Percentiles rank a stretch among this genome's conserved stretches.
Conservation (phyloP, 92 coral and sea anemone genomes). For the Siderastrea siderea region DNA sequence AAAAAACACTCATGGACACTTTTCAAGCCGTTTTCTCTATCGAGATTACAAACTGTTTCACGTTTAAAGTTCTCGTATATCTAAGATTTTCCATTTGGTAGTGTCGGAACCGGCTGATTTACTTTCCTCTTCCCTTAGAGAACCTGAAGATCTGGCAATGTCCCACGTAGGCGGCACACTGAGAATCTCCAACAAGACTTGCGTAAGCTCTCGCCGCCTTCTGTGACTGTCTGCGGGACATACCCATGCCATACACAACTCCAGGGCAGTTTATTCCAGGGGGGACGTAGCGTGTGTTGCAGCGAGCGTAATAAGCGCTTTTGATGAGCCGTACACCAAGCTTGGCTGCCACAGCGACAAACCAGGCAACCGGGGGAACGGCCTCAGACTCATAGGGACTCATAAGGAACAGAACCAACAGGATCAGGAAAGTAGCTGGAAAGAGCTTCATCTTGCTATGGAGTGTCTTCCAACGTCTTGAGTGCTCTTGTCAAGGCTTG, state of each 20-base stretch:
- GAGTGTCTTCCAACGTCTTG: too few relatives aligned
- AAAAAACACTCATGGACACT: too few relatives aligned
- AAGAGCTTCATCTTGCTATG: constrained; percentile 19
- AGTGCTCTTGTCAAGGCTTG: background rate
- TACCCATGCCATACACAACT: constrained; percentile 58
- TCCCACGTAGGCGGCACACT: constrained; percentile 52
- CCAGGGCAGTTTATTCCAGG: constrained; percentile 40
- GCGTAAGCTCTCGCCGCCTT: constrained; percentile 52
- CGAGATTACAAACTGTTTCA: too few relatives aligned
- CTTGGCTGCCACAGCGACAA: constrained; percentile 8
- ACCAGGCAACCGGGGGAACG: constrained; percentile 18
- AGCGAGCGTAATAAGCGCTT: constrained; percentile 49
- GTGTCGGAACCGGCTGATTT: background rate
- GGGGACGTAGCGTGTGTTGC: constrained; percentile 59
- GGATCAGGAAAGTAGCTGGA: constrained; percentile 1
- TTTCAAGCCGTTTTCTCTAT: too few relatives aligned
- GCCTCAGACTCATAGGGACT: constrained; percentile 49
- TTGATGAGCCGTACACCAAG: constrained; percentile 36
- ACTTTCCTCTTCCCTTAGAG: constrained; percentile 2
- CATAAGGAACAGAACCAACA: background rate
- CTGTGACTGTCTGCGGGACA: constrained; percentile 7
- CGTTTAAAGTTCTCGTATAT: too few relatives aligned
- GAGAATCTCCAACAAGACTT: constrained; percentile 13
- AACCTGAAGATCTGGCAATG: constrained; percentile 51
- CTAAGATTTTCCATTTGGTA: too few relatives aligned